phyloP scores from a whole-genome alignment of 2,888 invertebrate genomes.

The Drosophila rubida region DNA sequence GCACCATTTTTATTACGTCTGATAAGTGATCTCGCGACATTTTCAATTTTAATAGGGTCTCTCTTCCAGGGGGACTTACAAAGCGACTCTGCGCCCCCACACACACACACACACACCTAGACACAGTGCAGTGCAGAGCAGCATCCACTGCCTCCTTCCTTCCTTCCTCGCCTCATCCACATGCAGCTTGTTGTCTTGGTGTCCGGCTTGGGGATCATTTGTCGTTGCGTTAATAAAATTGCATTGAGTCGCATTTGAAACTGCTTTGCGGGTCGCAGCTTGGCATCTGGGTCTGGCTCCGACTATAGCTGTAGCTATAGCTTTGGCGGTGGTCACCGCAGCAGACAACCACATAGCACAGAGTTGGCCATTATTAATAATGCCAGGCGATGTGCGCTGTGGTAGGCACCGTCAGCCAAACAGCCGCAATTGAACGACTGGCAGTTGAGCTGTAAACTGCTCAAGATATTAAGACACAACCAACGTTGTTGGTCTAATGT shows the following conservation, averaged over 20 bases:
- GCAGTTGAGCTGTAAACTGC: slow-evolving; percentile 17
- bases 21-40: slow-evolving; percentile 82
- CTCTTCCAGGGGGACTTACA: slow-evolving; percentile 34
- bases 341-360: slow-evolving; percentile 41
- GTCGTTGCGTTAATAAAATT: slow-evolving; percentile 83
- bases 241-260: slow-evolving; percentile 84
- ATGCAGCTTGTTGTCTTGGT: slow-evolving; percentile 2
- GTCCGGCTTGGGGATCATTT: slow-evolving; percentile 72
- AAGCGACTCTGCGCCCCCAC: slow-evolving; percentile 50
- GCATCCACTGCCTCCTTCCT: slow-evolving; percentile 5
- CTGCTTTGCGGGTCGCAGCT: slow-evolving; percentile 65
- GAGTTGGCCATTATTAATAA: slow-evolving; percentile 70
- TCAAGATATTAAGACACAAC: too few species aligned
- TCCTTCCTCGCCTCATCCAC: slow-evolving; percentile 8
- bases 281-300: slow-evolving; percentile 27
- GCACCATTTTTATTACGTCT: slow-evolving; percentile 81
- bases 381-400: slow-evolving; percentile 59
- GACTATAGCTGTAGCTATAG: slow-evolving; percentile 6
- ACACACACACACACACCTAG: not conserved
- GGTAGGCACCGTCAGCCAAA: slow-evolving; percentile 50
- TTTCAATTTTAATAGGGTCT: slow-evolving; percentile 82
- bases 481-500: too few species aligned
- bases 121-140: slow-evolving; percentile 31
- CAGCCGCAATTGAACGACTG: slow-evolving; percentile 8
- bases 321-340: slow-evolving; percentile 75